Base-by-base conservation (phyloP, 2,888 invertebrate species). In the Acronicta aceris region DNA sequence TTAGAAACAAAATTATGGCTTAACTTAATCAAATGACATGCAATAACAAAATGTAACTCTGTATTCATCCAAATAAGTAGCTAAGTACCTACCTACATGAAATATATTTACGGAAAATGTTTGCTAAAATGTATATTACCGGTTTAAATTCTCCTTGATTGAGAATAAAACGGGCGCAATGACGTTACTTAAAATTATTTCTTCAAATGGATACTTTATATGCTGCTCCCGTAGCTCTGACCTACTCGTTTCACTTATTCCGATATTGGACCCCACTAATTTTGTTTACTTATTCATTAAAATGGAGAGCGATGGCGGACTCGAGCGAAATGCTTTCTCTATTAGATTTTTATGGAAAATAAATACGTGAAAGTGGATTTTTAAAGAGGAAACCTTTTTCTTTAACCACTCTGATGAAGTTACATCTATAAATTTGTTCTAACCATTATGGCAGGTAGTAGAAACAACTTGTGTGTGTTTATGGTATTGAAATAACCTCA, bases 201-300 rank as follows among this genome's bases (percentile, higher is more conserved):
- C 82, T 83, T 85, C 83, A 86, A 89, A 86, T 86, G 82, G 81
- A 86, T 82, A 89, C 89, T 91, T 91, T 91, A 87, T 91, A 92
- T 92, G 90, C 92, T 70, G 84, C 76, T 64, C 77, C 63, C 85
- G 93, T 91, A 85, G 79, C 87, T 85, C 84, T 85, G 88, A 85
- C 87, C 91, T 87, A 82, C 86, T 86, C 88, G 85, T 89, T 91
- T 89, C 89, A 90, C 89, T 92, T 92, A 93, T 91, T 90, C 82
- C 88, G 87, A 90, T 90, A 91, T 92, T 87, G 90, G 89, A 85
- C 85, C 86, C 85, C 87, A 91, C 93, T 93, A 93, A 93, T 93
- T 91, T 90, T 91, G 90, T 92, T 92, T 92, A 93, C 88, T 93
- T 90, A 93, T 93, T 92, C 91, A 92, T 92, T 90, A 91, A 91